Percentiles rank a stretch among this genome's conserved stretches.
Conservation (phyloP, 2,797 vertebrate genomes). For the Epinephelus awoara region DNA sequence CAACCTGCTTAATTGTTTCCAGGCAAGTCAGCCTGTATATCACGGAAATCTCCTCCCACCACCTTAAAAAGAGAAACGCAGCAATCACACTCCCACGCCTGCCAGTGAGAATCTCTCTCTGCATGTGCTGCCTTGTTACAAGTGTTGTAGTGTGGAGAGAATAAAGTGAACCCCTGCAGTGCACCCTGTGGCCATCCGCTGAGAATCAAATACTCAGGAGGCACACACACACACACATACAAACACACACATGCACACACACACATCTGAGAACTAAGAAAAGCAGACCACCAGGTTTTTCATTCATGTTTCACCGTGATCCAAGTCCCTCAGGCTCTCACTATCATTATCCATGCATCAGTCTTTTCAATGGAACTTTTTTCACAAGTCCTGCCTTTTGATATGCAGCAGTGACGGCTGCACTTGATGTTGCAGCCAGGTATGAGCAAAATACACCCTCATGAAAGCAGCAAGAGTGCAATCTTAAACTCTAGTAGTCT, state of each 20-base stretch:
- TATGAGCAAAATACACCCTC: not conserved
- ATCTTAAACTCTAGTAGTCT: not conserved
- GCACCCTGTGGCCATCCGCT: not conserved
- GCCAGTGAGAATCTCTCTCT: constrained; percentile 1
- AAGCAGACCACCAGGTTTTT: not conserved
- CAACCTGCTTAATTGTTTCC: not conserved
- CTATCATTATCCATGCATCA: constrained; percentile 6
- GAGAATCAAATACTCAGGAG: constrained; percentile 3
- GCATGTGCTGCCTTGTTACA: constrained; percentile 18
- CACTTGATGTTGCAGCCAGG: not conserved
- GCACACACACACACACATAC: not conserved
- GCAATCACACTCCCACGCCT: not conserved
- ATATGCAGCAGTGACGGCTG: not conserved
- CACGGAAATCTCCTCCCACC: not conserved
- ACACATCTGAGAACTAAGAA: not conserved
- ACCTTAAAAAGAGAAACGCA: not conserved
- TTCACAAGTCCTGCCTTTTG: constrained; percentile 1
- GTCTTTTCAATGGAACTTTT: not conserved
- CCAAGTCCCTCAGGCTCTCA: not conserved
- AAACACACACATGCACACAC: not conserved
- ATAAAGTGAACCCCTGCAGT: constrained; percentile 20
- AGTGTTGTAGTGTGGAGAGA: constrained; percentile 15
- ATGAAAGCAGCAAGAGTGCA: not conserved
- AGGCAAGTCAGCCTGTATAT: not conserved
- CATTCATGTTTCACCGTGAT: constrained; percentile 5